phyloP scores from a whole-genome alignment of 2,888 invertebrate species.

The Parasteatoda lunata region DNA sequence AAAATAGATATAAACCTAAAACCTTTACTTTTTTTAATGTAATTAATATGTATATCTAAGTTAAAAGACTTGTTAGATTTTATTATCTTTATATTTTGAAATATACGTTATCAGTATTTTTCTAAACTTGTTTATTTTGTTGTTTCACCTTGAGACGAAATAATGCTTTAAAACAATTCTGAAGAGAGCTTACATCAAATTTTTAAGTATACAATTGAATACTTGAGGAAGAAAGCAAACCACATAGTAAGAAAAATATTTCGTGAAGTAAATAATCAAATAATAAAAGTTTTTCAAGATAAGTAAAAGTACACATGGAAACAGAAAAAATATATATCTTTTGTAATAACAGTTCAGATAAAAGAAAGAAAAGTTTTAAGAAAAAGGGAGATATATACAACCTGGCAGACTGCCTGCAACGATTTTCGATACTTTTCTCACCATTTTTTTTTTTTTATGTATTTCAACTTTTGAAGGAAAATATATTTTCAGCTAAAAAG shows the following conservation, averaged over 20 bases:
- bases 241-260: neutral
- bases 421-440: conserved; percentile 41
- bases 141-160: too few relatives aligned
- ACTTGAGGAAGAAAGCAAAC: neutral
- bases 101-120: too few relatives aligned
- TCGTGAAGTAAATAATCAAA: neutral
- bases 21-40: too few relatives aligned
- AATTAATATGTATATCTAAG: too few relatives aligned
- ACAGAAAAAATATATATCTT: conserved; percentile 16
- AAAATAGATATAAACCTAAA: too few relatives aligned
- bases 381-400: conserved; percentile 28
- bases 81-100: too few relatives aligned
- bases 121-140: too few relatives aligned
- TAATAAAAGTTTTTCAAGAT: neutral
- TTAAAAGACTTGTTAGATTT: too few relatives aligned
- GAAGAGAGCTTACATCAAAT: too few relatives aligned
- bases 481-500: conserved; percentile 6
- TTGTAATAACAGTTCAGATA: conserved; percentile 36
- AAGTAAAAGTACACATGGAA: neutral
- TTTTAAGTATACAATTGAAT: too few relatives aligned
- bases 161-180: too few relatives aligned
- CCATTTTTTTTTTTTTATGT: neutral
- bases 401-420: conserved; percentile 38
- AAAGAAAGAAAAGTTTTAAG: conserved; percentile 12
- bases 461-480: neutral